Base-by-base conservation (phyloP, 2,888 invertebrate genomes). In the Neoitamus cyanurus region DNA sequence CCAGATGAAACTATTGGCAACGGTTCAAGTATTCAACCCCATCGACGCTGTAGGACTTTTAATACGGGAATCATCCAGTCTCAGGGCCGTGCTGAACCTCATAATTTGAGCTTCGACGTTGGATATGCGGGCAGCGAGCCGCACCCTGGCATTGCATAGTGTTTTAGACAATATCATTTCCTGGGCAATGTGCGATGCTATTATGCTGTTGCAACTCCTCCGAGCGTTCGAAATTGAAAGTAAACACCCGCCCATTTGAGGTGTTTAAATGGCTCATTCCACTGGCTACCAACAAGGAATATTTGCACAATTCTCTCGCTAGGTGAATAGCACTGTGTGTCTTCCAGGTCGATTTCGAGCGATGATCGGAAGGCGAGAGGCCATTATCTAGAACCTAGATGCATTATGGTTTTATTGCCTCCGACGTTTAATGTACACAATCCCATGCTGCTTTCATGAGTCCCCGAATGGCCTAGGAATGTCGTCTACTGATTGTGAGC, bases 171-270 rank as follows among this genome's bases (percentile, higher is more conserved):
- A 48, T 72, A 36, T 72, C 9, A 72, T 31, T 72, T 72, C 34
- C 31, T 15, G 30, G 13, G 15, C 72, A 68, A n/a, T 9, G 15
- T 20, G 30, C 31, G 34, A 48, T 72, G 15, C 7, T 72, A 73
- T 73, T n/a, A 37, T 20, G n/a, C 15, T 36, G 15, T 34, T 34
- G 15, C 73, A 73, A 15, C 36, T 34, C 73, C 11, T 73, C 73
- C n/a, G 36, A 73, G 73, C 3, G 36, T 73, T 73, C 4, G 20
- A 36, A 73, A 73, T 73, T 73, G 36, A 73, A 73, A 73, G 37
- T 73, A 73, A 73, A 73, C 20, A 73, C 20, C 20, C 36, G 31
- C 25, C 73, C 73, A 36, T 36, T 73, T 36, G 37, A 20, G 36
- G 37, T 15, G 73, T 20, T 73, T 73, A 73, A 36, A 73, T 73